phyloP scores from a whole-genome alignment of 2,888 invertebrate species.

The Caenorhabditis sp. region DNA sequence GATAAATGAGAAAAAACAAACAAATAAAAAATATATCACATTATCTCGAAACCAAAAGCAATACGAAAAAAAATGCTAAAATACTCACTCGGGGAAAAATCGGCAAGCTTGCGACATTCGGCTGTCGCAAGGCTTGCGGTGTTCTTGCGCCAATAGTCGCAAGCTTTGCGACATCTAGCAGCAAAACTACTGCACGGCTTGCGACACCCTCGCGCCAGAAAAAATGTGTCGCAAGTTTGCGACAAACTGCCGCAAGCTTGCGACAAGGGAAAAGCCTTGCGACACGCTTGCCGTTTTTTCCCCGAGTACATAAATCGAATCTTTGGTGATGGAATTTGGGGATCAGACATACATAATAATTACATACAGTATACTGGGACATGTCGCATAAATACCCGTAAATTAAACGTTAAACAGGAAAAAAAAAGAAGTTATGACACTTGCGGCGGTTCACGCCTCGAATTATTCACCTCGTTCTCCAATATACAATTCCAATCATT shows the following conservation, averaged over 20 bases:
- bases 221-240: no score
- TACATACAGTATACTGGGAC: background rate
- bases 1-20: background rate
- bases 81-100: no score
- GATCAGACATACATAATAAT: background rate
- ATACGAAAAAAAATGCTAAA: background rate
- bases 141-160: no score
- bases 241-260: no score
- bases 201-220: no score
- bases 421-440: constrained; percentile 6
- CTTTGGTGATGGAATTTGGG: background rate
- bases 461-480: constrained; percentile 49
- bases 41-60: background rate
- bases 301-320: background rate
- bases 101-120: no score
- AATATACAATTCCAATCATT: constrained; percentile 54
- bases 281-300: no score
- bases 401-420: background rate
- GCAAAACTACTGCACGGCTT: no score
- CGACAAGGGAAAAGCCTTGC: no score
- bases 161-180: no score
- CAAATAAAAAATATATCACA: background rate
- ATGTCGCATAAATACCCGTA: background rate
- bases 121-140: no score
- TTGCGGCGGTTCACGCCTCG: constrained; percentile 25